A percentile compares a stretch with the other conserved stretches of the same genome.
These are phyloP conservation scores for Scalopus aquaticus DNA, from an alignment of 2,113 vertebrate species.

Conservation along the genomic window DNA sequence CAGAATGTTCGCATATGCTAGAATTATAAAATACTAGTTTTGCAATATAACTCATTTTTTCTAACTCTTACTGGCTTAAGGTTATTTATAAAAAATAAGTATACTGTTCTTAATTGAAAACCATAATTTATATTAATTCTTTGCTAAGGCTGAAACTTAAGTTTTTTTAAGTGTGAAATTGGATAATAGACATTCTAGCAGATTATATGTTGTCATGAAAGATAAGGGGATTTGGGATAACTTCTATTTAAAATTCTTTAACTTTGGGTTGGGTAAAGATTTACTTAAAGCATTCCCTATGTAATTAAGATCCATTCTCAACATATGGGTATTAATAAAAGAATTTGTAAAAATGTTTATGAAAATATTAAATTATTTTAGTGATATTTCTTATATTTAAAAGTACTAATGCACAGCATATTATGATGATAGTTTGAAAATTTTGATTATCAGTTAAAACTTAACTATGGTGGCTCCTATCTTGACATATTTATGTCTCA, in stretches of 20 bases:
- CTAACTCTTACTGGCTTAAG: conserved; percentile 57
- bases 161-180: conserved; percentile 65
- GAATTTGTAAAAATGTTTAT: conserved; percentile 64
- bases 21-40: conserved; percentile 55
- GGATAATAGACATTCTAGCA: conserved; percentile 48
- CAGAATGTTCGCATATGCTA: conserved; percentile 47
- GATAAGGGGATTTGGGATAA: conserved; percentile 57
- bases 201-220: conserved; percentile 68
- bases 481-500: conserved; percentile 84
- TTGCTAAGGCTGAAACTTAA: conserved; percentile 74
- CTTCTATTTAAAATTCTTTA: conserved; percentile 55
- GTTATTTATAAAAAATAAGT: conserved; percentile 47
- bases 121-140: conserved; percentile 63
- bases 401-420: conserved; percentile 77
- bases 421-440: conserved; percentile 77
- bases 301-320: conserved; percentile 74
- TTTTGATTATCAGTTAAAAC: conserved; percentile 80
- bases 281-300: conserved; percentile 80
- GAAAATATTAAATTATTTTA: conserved; percentile 81
- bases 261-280: conserved; percentile 72
- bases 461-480: background rate
- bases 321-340: conserved; percentile 68
- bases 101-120: conserved; percentile 49
- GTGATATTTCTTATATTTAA: conserved; percentile 71
- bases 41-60: conserved; percentile 68